Percentiles rank a stretch among this genome's conserved stretches.
These are phyloP conservation scores for Lapara coniferarum DNA, from an alignment of 2,888 invertebrate species.

Conservation along the genomic window DNA sequence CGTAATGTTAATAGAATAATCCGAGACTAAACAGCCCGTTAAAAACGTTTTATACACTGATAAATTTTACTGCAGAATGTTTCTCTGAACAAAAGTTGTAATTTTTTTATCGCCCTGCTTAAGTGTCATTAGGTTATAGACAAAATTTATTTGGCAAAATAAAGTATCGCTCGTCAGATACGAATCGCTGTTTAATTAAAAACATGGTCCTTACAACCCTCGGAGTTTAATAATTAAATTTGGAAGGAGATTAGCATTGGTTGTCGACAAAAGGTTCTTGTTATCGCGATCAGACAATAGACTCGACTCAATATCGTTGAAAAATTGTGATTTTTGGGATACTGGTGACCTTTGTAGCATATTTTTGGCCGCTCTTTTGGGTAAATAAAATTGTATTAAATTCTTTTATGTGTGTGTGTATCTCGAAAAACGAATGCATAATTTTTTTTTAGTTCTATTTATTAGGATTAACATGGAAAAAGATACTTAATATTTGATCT, in stretches of 20 bases:
- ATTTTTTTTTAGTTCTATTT: too few species aligned
- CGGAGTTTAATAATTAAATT: conserved; percentile 27
- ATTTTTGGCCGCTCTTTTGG: too few species aligned
- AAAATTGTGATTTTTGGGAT: neutral
- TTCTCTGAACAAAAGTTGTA: conserved; percentile 2
- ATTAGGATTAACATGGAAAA: too few species aligned
- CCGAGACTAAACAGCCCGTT: neutral
- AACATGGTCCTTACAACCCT: conserved; percentile 22
- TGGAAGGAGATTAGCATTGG: conserved; percentile 9
- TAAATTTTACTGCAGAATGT: conserved; percentile 9
- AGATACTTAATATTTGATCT: too few species aligned
- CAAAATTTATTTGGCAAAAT: conserved; percentile 11
- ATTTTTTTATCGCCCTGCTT: conserved; percentile 13
- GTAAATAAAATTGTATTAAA: too few species aligned
- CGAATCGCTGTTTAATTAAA: conserved; percentile 27
- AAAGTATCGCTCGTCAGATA: neutral
- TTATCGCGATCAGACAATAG: conserved; percentile 5
- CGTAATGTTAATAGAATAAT: neutral
- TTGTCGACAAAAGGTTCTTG: conserved; percentile 10
- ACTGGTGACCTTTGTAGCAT: neutral
- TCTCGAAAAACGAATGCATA: too few species aligned
- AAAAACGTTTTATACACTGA: conserved; percentile 10
- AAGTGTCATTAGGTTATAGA: conserved; percentile 4
- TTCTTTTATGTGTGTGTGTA: too few species aligned
- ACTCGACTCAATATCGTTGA: neutral